phyloP scores from a whole-genome alignment of 2,888 invertebrate species.

The Drosophila imparisetae region DNA sequence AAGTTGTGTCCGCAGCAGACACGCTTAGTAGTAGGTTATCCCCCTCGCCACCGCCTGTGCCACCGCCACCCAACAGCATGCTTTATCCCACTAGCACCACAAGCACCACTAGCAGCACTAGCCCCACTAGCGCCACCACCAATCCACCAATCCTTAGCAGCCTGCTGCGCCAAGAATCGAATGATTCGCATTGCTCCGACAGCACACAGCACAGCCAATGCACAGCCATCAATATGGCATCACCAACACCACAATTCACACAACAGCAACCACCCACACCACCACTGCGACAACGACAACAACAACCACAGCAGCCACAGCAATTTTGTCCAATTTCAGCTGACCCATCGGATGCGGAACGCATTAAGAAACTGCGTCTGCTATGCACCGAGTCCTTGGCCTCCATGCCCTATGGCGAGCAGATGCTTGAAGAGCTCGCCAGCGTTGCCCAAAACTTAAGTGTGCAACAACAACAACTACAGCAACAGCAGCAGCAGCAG shows the following conservation, averaged over 20 bases:
- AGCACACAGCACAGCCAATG: slow-evolving; percentile 88
- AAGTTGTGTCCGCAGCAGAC: slow-evolving; percentile 17
- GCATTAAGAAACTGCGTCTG: slow-evolving; percentile 87
- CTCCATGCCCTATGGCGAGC: slow-evolving; percentile 89
- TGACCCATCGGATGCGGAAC: slow-evolving; percentile 46
- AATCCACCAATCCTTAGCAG: slow-evolving; percentile 19
- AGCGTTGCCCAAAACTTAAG: slow-evolving; percentile 86
- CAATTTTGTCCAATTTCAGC: slow-evolving; percentile 59
- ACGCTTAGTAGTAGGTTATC: slow-evolving; percentile 46
- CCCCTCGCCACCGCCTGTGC: slow-evolving; percentile 65
- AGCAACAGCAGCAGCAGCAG: slow-evolving; percentile 16
- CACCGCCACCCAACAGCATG: slow-evolving; percentile 54
- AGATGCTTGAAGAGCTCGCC: slow-evolving; percentile 89
- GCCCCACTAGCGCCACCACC: slow-evolving; percentile 16
- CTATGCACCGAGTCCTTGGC: slow-evolving; percentile 88
- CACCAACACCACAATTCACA: slow-evolving; percentile 46
- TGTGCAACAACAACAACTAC: slow-evolving; percentile 45
- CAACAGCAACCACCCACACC: slow-evolving; percentile 9
- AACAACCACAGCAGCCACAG: slow-evolving; percentile 19
- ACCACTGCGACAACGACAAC: slow-evolving; percentile 16
- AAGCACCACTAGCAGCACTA: slow-evolving; percentile 16
- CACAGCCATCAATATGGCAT: slow-evolving; percentile 86
- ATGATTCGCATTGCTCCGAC: slow-evolving; percentile 88
- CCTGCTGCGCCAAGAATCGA: slow-evolving; percentile 86
- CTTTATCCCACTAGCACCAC: slow-evolving; percentile 34